These are phyloP conservation scores for Eulemur macaco DNA, from an alignment of 2,113 vertebrate genomes.

Conservation along the genomic window DNA sequence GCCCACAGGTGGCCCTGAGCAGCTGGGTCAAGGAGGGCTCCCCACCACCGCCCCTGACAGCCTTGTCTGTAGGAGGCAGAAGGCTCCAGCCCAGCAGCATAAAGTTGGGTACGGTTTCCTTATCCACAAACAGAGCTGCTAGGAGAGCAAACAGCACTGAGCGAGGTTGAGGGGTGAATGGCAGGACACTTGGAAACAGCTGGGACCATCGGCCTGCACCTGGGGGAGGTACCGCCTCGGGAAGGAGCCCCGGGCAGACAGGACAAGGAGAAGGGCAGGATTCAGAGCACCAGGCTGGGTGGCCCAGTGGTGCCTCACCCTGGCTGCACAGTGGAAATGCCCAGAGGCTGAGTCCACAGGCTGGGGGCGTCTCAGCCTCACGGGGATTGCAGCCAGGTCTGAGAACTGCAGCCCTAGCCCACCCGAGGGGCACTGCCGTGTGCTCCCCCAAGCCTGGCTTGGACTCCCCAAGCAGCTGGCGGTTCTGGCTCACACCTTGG, in stretches of 20 bases:
- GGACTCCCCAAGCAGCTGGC: not conserved
- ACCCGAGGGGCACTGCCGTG: not conserved
- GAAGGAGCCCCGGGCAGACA: not conserved
- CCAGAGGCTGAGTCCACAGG: not conserved
- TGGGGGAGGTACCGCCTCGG: not conserved
- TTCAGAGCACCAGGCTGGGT: not conserved
- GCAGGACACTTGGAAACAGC: not conserved
- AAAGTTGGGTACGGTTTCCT: not conserved
- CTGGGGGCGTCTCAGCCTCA: not conserved
- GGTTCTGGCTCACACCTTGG: not conserved
- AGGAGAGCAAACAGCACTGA: not conserved
- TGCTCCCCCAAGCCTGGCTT: accelerated
- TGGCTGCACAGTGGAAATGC: no score
- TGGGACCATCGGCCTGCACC: accelerated
- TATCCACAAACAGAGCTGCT: not conserved
- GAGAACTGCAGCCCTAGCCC: not conserved
- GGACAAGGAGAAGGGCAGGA: not conserved
- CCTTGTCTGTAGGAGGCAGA: not conserved
- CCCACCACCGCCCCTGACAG: not conserved
- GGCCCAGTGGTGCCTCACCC: accelerated
- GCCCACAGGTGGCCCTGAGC: not conserved
- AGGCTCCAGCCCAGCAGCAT: not conserved
- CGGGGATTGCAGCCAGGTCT: not conserved
- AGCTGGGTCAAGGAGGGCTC: no score
- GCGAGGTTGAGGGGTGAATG: accelerated